Evolutionary conservation across 92 coral and sea anemone genomes (phyloP).

Genomic region (Montipora capitata): DNA sequence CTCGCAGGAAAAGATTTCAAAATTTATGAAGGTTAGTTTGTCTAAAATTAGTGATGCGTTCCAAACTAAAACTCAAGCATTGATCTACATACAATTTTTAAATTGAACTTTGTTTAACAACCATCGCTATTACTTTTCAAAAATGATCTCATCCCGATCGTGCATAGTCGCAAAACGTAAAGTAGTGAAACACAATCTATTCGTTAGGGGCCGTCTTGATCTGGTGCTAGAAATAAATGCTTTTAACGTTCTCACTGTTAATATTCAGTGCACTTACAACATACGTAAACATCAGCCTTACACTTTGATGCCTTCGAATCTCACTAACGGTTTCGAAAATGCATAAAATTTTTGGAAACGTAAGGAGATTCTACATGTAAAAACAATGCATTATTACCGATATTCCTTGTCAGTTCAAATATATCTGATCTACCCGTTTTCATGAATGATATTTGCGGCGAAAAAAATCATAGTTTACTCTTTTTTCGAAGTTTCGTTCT

Average conservation of each 20-base stretch:
- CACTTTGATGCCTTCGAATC: too few relatives aligned
- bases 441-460: neutral
- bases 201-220: neutral
- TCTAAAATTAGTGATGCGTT: neutral
- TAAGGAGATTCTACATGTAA: neutral
- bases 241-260: neutral
- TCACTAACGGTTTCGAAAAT: neutral
- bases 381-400: too few relatives aligned
- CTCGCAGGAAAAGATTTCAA: neutral
- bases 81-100: neutral
- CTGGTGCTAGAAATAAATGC: neutral
- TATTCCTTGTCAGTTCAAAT: too few relatives aligned
- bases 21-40: neutral
- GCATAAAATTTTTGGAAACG: neutral
- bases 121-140: neutral
- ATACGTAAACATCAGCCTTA: neutral
- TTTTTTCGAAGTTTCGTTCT: constrained; percentile 16
- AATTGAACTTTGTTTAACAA: neutral
- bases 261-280: neutral
- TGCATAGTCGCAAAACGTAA: neutral
- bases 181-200: neutral
- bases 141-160: too few relatives aligned
- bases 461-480: neutral
- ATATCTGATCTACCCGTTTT: too few relatives aligned
- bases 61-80: neutral